Base-by-base conservation (phyloP, 92 coral and sea anemone species). In the Porites lobata region DNA sequence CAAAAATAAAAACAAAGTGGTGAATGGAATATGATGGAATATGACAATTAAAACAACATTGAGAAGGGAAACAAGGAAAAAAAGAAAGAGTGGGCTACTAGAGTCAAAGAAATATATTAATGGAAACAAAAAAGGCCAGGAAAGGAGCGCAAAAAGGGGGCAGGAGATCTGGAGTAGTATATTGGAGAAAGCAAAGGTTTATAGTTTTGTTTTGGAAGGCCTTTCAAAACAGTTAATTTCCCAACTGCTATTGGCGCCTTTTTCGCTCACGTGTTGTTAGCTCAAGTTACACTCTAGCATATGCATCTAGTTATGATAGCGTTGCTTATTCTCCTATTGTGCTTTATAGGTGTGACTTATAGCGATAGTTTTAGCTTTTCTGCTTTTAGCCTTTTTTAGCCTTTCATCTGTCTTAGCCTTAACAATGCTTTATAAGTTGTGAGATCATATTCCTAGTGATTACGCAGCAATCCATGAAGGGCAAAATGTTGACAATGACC, bases 381-480 rank as follows among this genome's bases (percentile, higher is more conserved):
- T 26, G 2, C 29, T 26, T 52, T 75, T 75, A 50, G 61, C 79
- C 6, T 5, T 74, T 57, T 22, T 13, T 50, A 52, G 80, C 18
- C 53, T 50, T 76, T 26, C 29, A 26, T 26, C 26, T 21, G 63
- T 76, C 69, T 65, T 65, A 65, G 69, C 69, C 19, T 50, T 76
- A 26, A 50, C 12, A 17, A 76, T 76, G 80, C 14, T 65, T 76
- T 50, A 76, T 12, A 50, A 76, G 14, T 76, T 76, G 63, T 65
- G 65, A 53, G 80, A 76, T n/a, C 80, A 4, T 76, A 43, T 76
- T 76, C 80, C 80, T 19, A 43, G 26, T 8, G 64, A 76, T 19
- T 76, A 50, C 22, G 80, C 24, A 26, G 80, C 80, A 50, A 12
- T 76, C 65, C 80, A 52, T 6, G 80, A 51, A 76, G 65, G 80